These are phyloP conservation scores for Blastomussa wellsi DNA, from an alignment of 92 coral and sea anemone species.

Conservation along the genomic window DNA sequence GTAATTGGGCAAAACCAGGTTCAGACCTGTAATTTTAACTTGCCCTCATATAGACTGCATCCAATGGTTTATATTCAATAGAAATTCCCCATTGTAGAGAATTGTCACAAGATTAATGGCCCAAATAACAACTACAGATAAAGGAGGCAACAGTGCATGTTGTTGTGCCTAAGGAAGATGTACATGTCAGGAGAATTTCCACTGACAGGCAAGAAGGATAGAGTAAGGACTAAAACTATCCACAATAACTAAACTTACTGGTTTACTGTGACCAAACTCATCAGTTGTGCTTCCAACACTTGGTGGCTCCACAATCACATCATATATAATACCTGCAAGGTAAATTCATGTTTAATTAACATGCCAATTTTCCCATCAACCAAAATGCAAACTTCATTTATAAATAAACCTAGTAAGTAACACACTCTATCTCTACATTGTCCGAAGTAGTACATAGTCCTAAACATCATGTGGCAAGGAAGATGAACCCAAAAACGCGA, in stretches of 20 bases:
- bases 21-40: too few relatives aligned
- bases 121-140: too few relatives aligned
- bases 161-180: background rate
- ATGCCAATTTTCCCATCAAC: background rate
- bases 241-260: slow-evolving; percentile 64
- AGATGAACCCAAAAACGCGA: too few relatives aligned
- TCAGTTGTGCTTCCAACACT: slow-evolving; percentile 99
- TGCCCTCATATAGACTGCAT: too few relatives aligned
- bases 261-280: slow-evolving; percentile 98
- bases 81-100: background rate
- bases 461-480: too few relatives aligned
- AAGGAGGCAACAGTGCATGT: background rate
- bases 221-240: background rate
- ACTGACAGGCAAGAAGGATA: background rate
- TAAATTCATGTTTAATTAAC: background rate
- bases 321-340: slow-evolving; percentile 90
- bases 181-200: background rate
- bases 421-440: too few relatives aligned
- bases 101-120: background rate
- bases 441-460: too few relatives aligned
- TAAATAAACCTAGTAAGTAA: background rate
- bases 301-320: slow-evolving; percentile 99
- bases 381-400: background rate
- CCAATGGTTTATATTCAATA: background rate
- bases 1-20: too few relatives aligned